These are phyloP conservation scores for Strongylocentrotus purpuratus DNA, from an alignment of 35 echinoderm and acorn worm species.

Conservation along the genomic window DNA sequence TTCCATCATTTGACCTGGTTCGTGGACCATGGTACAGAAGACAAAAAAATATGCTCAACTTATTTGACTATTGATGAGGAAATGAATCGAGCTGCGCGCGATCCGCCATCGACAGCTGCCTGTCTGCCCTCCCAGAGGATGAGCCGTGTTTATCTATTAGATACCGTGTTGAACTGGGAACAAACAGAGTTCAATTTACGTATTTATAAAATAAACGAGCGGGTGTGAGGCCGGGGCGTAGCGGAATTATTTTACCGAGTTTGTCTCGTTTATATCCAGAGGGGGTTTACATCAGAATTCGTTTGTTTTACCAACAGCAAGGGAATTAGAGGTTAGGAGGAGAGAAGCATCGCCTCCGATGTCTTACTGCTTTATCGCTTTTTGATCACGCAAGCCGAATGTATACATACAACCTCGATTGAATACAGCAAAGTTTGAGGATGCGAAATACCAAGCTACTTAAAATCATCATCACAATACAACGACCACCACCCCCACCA, in stretches of 20 bases:
- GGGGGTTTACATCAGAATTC: background rate
- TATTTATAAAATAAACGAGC: slow-evolving; percentile 14
- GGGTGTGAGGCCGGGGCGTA: background rate
- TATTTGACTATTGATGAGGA: background rate
- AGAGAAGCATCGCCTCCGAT: too few species aligned
- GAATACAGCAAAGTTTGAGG: too few species aligned
- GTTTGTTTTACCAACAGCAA: background rate
- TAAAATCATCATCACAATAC: too few species aligned
- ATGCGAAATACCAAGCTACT: too few species aligned
- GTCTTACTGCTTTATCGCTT: background rate
- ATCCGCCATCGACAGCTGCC: background rate
- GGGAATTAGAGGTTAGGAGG: background rate
- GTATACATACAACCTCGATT: too few species aligned
- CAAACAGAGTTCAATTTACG: slow-evolving; percentile 11
- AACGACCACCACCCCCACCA: too few species aligned
- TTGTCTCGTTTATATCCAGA: background rate
- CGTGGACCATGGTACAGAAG: background rate
- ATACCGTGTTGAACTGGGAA: background rate
- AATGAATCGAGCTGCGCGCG: background rate
- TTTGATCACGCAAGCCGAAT: background rate
- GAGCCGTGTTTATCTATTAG: background rate
- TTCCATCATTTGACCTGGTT: background rate
- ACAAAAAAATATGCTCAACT: background rate
- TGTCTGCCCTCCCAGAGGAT: background rate
- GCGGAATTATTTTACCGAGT: background rate